phyloP scores from a whole-genome alignment of 2,113 vertebrate species.

The Phycodurus eques region DNA sequence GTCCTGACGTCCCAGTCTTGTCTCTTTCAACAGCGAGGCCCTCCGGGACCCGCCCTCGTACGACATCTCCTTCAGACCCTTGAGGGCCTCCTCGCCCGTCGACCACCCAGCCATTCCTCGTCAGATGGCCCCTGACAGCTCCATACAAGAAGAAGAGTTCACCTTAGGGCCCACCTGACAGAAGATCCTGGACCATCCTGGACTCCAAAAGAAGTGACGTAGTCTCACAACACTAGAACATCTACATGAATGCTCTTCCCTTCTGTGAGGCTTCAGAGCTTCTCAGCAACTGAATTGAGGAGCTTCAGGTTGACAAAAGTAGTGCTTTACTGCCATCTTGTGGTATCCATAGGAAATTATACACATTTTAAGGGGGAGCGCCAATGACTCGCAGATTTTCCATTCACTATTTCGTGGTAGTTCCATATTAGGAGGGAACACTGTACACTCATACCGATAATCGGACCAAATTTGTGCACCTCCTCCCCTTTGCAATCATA shows the following conservation, averaged over 20 bases:
- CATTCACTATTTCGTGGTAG: too few species aligned
- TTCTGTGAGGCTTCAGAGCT: too few species aligned
- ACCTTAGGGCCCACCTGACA: not conserved
- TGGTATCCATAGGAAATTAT: too few species aligned
- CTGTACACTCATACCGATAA: too few species aligned
- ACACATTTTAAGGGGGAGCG: too few species aligned
- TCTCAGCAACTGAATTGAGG: too few species aligned
- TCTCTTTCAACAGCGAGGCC: slow-evolving; percentile 77
- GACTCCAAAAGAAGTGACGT: not conserved
- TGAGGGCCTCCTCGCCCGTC: slow-evolving; percentile 76
- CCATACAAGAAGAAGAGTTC: not conserved
- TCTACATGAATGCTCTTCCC: not conserved
- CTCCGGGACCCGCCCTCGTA: slow-evolving; percentile 91
- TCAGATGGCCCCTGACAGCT: slow-evolving; percentile 73
- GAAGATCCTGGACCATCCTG: not conserved
- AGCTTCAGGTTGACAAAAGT: too few species aligned
- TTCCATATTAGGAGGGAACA: too few species aligned
- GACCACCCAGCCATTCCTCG: slow-evolving; percentile 75
- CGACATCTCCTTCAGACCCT: slow-evolving; percentile 77
- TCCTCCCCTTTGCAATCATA: too few species aligned
- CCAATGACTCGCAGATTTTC: not conserved
- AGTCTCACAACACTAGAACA: not conserved
- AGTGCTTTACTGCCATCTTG: too few species aligned
- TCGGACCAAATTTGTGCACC: too few species aligned
- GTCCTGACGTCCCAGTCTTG: not conserved